Base-by-base conservation (phyloP, 2,113 vertebrate genomes). In the Erinaceus europaeus region DNA sequence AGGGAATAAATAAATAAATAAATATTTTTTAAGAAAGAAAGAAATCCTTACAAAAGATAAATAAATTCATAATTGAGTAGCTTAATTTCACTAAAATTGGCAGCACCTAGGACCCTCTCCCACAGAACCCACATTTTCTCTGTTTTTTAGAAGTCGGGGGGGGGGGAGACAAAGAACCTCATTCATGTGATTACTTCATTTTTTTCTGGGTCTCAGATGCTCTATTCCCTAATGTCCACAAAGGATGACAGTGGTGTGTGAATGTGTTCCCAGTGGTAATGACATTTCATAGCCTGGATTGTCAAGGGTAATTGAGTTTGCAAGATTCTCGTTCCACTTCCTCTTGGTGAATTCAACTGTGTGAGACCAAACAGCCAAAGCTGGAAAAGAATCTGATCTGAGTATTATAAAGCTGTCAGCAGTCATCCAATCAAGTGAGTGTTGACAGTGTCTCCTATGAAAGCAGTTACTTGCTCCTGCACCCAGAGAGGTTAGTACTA, bases 331-430 rank as follows among this genome's bases (percentile, higher is more conserved):
- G 11, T 17, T 18, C 29, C n/a, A 5, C 46, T 42, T 42, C 4
- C 29, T 21, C 4, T 6, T 0, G 20, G 53, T 3, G 5, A 4
- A 1, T 40, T 32, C 46, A 10, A 3, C 13, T 5, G 0, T 12
- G 14, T 23, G 53, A 14, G 4, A 4, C 13, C 25, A 11, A 9
- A n/a, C n/a, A 4, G 21, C 32, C 29, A 0, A 7, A 25, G 11
- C 2, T 0, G 3, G 1, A 1, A 18, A 21, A 9, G 25, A 27
- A 6, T 27, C 4, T 12, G 4, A 29, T 12, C 6, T 32, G 0
- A 18, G 23, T 0, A 0, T 2, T 14, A 7, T 23, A 4, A 2
- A 2, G 9, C 17, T 14, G 48, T 42, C 48, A 27, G 18, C 3
- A 0, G 34, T 9, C 13, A 9, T 2, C 10, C 2, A 6, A 11